Conservation (phyloP, 2,113 vertebrate species). For the Oreochromis aureus region DNA sequence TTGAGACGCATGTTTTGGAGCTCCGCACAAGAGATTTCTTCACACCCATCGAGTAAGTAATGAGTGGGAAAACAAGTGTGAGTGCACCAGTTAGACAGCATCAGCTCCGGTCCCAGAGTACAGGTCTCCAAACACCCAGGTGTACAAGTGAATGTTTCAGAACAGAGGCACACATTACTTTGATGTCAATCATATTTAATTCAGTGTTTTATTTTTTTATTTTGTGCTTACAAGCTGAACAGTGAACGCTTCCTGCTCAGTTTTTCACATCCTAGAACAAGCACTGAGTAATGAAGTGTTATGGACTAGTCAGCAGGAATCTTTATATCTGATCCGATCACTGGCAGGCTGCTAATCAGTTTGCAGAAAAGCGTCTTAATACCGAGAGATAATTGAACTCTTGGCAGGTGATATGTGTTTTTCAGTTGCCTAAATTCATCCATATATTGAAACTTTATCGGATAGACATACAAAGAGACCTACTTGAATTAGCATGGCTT, state of each 20-base stretch:
- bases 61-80: background rate
- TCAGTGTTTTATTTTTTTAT: background rate
- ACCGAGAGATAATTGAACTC: background rate
- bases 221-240: background rate
- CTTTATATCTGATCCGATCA: background rate
- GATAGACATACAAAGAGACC: background rate
- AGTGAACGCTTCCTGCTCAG: background rate
- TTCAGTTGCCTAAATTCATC: background rate
- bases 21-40: background rate
- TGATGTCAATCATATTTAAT: background rate
- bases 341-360: conserved; percentile 8
- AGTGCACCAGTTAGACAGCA: background rate
- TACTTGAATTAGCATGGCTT: background rate
- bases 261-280: background rate
- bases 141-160: background rate
- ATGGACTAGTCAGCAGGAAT: background rate
- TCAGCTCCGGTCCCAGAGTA: background rate
- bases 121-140: background rate
- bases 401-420: background rate
- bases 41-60: background rate
- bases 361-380: background rate
- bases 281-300: background rate
- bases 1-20: background rate
- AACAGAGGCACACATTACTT: background rate
- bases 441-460: background rate